phyloP scores from a whole-genome alignment of 2,888 invertebrate genomes.

The Nomada lathburiana region DNA sequence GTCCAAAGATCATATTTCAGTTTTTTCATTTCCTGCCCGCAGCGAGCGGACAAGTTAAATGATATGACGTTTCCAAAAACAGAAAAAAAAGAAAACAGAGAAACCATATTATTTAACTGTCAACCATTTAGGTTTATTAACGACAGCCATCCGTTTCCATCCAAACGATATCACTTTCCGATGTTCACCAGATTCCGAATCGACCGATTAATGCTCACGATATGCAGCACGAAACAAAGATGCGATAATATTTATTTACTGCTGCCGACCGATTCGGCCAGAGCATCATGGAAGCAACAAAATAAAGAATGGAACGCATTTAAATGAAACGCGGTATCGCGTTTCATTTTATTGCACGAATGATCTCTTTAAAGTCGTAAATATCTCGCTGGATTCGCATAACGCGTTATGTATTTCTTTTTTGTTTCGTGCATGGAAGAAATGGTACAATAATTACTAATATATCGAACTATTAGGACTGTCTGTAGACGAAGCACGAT shows the following conservation, averaged over 20 bases:
- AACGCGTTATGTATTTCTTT: neutral
- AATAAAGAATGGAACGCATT: neutral
- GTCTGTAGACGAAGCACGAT: too few relatives aligned
- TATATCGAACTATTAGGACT: too few relatives aligned
- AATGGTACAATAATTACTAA: too few relatives aligned
- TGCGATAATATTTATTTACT: slow-evolving; percentile 2
- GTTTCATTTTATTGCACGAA: neutral
- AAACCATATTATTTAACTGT: neutral
- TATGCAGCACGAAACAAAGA: neutral
- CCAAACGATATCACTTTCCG: neutral
- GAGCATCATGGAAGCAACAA: neutral
- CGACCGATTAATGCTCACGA: slow-evolving; percentile 8
- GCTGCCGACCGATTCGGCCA: neutral
- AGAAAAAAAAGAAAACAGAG: too few relatives aligned
- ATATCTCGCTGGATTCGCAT: neutral
- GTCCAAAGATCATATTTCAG: neutral
- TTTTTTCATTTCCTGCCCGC: neutral
- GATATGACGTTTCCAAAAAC: neutral
- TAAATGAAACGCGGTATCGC: neutral
- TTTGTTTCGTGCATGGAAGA: neutral
- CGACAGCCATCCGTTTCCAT: neutral
- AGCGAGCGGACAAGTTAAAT: neutral
- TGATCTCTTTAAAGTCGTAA: slow-evolving; percentile 1
- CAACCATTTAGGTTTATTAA: neutral
- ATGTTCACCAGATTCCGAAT: neutral